These are phyloP conservation scores for Eidolon helvum DNA, from an alignment of 2,113 vertebrate species.

Conservation along the genomic window DNA sequence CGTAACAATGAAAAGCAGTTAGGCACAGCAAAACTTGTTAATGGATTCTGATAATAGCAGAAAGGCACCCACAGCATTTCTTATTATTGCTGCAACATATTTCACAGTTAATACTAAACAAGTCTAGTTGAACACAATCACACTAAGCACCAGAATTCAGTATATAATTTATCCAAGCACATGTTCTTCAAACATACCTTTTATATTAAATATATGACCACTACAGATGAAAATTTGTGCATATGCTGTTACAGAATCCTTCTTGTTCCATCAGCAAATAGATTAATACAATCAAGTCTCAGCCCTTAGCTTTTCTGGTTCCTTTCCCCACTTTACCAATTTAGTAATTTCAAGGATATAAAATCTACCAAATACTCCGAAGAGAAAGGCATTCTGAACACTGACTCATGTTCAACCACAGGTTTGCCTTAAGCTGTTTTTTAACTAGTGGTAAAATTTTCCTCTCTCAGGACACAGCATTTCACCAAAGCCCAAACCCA, in stretches of 20 bases:
- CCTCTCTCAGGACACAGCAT: neutral
- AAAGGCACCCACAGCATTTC: constrained; percentile 64
- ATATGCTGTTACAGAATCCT: constrained; percentile 1
- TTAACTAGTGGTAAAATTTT: neutral
- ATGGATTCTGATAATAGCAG: constrained; percentile 73
- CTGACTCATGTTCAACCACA: neutral
- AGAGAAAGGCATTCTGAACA: neutral
- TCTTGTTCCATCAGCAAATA: constrained; percentile 51
- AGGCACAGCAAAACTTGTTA: constrained; percentile 76
- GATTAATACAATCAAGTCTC: constrained; percentile 1
- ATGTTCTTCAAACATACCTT: constrained; percentile 57
- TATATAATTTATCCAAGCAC: constrained; percentile 36
- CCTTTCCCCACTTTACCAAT: constrained; percentile 5
- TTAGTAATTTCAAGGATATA: constrained; percentile 17
- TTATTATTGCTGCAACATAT: constrained; percentile 69
- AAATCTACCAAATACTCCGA: neutral
- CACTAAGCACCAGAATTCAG: constrained; percentile 49
- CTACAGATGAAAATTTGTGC: constrained; percentile 45
- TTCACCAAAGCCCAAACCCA: constrained; percentile 1
- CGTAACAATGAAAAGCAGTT: constrained; percentile 75
- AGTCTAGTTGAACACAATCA: constrained; percentile 66
- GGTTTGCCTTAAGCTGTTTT: neutral
- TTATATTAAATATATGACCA: constrained; percentile 60
- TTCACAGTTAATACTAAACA: constrained; percentile 75
- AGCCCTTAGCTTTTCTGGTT: neutral